phyloP scores from a whole-genome alignment of 2,797 vertebrate species.

The Danio albolineatus region DNA sequence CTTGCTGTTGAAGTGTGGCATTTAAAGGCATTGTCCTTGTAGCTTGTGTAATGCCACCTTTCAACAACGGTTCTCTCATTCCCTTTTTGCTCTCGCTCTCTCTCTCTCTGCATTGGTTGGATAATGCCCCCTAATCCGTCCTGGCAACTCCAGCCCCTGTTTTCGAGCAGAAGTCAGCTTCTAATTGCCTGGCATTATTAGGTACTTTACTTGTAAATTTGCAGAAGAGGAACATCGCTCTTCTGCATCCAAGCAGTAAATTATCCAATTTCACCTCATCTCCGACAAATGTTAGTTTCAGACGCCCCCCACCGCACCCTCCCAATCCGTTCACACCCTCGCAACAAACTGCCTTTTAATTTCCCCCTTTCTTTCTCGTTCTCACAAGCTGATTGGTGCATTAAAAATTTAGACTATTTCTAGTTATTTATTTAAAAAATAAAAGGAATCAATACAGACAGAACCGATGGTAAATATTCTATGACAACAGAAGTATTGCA shows the following conservation, averaged over 20 bases:
- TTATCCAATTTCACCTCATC: conserved; percentile 83
- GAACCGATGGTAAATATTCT: conserved; percentile 71
- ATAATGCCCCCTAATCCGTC: conserved; percentile 80
- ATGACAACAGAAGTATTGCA: conserved; percentile 69
- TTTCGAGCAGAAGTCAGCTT: conserved; percentile 74
- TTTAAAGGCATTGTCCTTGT: conserved; percentile 81
- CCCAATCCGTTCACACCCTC: conserved; percentile 46
- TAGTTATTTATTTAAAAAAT: conserved; percentile 71
- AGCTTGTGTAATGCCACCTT: conserved; percentile 76
- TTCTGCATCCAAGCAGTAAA: conserved; percentile 85
- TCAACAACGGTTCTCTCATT: conserved; percentile 72
- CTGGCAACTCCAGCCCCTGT: conserved; percentile 76
- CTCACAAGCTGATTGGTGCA: conserved; percentile 57
- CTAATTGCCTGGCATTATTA: conserved; percentile 85
- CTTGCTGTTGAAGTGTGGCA: conserved; percentile 80
- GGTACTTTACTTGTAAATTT: conserved; percentile 85
- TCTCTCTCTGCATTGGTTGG: conserved; percentile 43
- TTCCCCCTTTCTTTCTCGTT: conserved; percentile 56
- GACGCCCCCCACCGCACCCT: conserved; percentile 31
- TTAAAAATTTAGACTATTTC: conserved; percentile 63
- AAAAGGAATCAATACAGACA: conserved; percentile 67
- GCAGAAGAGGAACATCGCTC: conserved; percentile 80
- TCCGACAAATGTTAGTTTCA: conserved; percentile 70
- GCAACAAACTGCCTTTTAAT: conserved; percentile 20
- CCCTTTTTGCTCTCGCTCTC: conserved; percentile 45